phyloP scores from a whole-genome alignment of 2,888 invertebrate genomes.

The Maniola hyperantus region DNA sequence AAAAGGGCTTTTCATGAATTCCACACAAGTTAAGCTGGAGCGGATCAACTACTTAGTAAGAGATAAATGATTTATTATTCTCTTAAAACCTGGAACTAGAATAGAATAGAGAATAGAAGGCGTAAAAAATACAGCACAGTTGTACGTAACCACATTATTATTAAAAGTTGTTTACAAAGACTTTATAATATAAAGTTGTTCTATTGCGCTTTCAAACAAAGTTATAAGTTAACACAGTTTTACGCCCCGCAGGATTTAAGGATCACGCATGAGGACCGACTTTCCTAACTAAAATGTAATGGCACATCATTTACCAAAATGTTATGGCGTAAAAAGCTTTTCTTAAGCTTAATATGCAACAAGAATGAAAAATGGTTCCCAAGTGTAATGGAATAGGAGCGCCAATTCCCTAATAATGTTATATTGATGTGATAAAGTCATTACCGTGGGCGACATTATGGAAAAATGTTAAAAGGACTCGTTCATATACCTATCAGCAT shows the following conservation, averaged over 20 bases:
- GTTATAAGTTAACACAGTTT: not conserved
- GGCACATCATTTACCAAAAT: constrained; percentile 13
- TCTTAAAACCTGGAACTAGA: no score
- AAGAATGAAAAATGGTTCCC: not conserved
- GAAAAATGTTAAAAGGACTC: not conserved
- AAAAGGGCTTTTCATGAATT: no score
- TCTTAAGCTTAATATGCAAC: constrained; percentile 9
- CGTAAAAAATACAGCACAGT: no score
- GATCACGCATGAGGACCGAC: not conserved
- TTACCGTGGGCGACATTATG: not conserved
- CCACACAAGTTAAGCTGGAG: no score
- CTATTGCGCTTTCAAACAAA: constrained; percentile 3
- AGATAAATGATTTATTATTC: no score
- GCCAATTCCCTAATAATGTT: not conserved
- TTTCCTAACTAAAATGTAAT: constrained; percentile 10
- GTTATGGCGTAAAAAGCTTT: constrained; percentile 9
- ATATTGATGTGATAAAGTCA: constrained; percentile 3
- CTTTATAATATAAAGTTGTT: not conserved
- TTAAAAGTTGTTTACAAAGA: not conserved
- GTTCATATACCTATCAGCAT: no score
- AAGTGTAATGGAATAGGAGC: constrained; percentile 4
- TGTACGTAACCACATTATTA: no score
- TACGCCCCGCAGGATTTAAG: not conserved
- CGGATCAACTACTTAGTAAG: no score
- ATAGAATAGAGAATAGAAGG: no score